phyloP scores from a whole-genome alignment of 2,113 vertebrate genomes.

The Smithornis capensis region DNA sequence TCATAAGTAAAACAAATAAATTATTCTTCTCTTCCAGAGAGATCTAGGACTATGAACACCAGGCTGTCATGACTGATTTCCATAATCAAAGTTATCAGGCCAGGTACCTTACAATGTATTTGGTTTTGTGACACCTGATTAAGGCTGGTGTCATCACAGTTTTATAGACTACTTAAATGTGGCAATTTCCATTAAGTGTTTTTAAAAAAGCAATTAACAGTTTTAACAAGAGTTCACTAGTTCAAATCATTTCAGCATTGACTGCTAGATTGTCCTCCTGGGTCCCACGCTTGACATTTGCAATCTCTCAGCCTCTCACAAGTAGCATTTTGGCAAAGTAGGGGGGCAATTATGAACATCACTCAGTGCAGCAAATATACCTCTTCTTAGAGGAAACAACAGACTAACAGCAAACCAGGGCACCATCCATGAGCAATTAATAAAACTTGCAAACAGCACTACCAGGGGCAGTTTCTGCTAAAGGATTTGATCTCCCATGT shows the following conservation, averaged over 20 bases:
- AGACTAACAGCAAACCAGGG: neutral
- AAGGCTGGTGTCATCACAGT: slow-evolving; percentile 56
- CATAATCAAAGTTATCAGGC: neutral
- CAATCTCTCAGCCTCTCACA: slow-evolving; percentile 31
- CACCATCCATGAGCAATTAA: neutral
- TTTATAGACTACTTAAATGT: slow-evolving; percentile 63
- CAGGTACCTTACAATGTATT: slow-evolving; percentile 24
- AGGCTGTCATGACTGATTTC: neutral
- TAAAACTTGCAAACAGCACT: neutral
- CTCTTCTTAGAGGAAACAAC: neutral
- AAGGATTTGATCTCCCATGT: neutral
- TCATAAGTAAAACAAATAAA: slow-evolving; percentile 3
- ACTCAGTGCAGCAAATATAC: neutral
- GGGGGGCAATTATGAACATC: neutral
- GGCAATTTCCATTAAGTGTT: slow-evolving; percentile 63
- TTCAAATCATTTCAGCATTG: slow-evolving; percentile 64
- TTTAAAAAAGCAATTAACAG: slow-evolving; percentile 67
- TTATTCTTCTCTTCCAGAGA: neutral
- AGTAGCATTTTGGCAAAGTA: slow-evolving; percentile 10
- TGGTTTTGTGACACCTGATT: slow-evolving; percentile 47
- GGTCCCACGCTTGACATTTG: slow-evolving; percentile 56
- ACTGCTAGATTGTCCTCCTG: slow-evolving; percentile 56
- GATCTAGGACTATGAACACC: neutral
- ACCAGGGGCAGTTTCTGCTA: neutral
- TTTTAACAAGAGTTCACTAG: slow-evolving; percentile 65